These are phyloP conservation scores for Sialis fuliginosa DNA, from an alignment of 2,888 invertebrate species.

Conservation along the genomic window DNA sequence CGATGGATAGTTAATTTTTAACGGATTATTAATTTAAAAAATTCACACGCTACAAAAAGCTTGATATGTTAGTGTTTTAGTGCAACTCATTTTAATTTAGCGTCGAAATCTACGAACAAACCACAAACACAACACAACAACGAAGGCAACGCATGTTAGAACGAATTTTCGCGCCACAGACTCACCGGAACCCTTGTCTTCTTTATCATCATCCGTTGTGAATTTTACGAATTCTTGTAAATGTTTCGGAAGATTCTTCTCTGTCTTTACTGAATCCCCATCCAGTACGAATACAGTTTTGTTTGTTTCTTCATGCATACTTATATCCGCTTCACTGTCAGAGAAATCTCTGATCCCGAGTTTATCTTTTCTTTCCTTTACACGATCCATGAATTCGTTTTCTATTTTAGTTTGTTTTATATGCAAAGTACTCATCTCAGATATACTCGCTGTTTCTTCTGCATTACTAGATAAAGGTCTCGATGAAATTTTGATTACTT, in stretches of 20 bases:
- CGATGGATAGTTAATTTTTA: no score
- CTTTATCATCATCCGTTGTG: slow-evolving; percentile 19
- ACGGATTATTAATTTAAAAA: background rate
- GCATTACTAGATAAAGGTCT: slow-evolving; percentile 14
- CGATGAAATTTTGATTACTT: slow-evolving; percentile 62
- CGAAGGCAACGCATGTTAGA: background rate
- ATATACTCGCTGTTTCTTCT: slow-evolving; percentile 7
- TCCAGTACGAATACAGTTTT: slow-evolving; percentile 38
- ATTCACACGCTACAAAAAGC: background rate
- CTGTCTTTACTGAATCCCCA: slow-evolving; percentile 40
- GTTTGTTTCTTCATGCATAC: slow-evolving; percentile 27
- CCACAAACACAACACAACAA: background rate
- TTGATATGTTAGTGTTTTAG: no score
- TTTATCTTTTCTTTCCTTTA: slow-evolving; percentile 52
- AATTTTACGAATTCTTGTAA: slow-evolving; percentile 61
- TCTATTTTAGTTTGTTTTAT: slow-evolving; percentile 36
- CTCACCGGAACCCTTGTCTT: slow-evolving; percentile 3
- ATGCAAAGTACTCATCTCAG: slow-evolving; percentile 11
- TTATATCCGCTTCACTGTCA: slow-evolving; percentile 38
- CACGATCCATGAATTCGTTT: slow-evolving; percentile 60
- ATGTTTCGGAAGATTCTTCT: slow-evolving; percentile 52
- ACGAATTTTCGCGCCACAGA: slow-evolving; percentile 1
- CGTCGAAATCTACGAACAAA: background rate
- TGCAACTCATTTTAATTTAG: no score
- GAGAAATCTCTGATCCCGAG: slow-evolving; percentile 46